Conservation (phyloP, 2,888 invertebrate species). For the Drosophila pegasa region DNA sequence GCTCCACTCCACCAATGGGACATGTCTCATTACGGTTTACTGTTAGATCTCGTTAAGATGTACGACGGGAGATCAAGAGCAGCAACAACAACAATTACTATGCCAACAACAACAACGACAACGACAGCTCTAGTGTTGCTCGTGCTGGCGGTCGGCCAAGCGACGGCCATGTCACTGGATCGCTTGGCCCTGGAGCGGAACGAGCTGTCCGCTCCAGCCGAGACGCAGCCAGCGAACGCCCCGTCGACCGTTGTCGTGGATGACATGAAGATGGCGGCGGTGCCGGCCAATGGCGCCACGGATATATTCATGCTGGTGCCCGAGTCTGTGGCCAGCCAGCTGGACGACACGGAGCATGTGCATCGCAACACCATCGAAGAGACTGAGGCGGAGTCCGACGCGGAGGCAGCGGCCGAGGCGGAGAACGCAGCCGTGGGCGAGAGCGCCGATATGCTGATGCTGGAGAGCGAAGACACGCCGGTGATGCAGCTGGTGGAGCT, state of each 20-base stretch:
- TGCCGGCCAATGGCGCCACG: slow-evolving; percentile 62
- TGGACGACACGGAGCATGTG: slow-evolving; percentile 68
- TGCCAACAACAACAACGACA: slow-evolving; percentile 18
- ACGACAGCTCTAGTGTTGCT: slow-evolving; percentile 25
- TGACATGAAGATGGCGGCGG: slow-evolving; percentile 70
- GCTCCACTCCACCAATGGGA: slow-evolving; percentile 83
- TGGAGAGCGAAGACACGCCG: slow-evolving; percentile 77
- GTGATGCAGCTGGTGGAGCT: slow-evolving; percentile 69
- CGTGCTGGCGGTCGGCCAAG: slow-evolving; percentile 38
- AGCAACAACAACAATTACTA: slow-evolving; percentile 24
- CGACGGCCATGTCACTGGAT: slow-evolving; percentile 77
- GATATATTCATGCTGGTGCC: slow-evolving; percentile 80
- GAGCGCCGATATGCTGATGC: slow-evolving; percentile 79
- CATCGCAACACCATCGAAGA: slow-evolving; percentile 63
- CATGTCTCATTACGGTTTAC: slow-evolving; percentile 85
- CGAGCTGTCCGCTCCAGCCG: slow-evolving; percentile 53
- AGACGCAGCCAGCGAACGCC: slow-evolving; percentile 16
- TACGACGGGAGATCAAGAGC: slow-evolving; percentile 78
- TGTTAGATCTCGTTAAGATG: slow-evolving; percentile 85
- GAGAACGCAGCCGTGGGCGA: slow-evolving; percentile 33
- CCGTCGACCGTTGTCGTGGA: slow-evolving; percentile 64
- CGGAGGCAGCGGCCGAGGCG: slow-evolving; percentile 24
- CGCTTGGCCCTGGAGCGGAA: slow-evolving; percentile 73
- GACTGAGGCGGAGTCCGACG: slow-evolving; percentile 13
- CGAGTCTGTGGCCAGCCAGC: slow-evolving; percentile 62